Base-by-base conservation (phyloP, 2,888 invertebrate genomes). In the Podotricha telesiphe region DNA sequence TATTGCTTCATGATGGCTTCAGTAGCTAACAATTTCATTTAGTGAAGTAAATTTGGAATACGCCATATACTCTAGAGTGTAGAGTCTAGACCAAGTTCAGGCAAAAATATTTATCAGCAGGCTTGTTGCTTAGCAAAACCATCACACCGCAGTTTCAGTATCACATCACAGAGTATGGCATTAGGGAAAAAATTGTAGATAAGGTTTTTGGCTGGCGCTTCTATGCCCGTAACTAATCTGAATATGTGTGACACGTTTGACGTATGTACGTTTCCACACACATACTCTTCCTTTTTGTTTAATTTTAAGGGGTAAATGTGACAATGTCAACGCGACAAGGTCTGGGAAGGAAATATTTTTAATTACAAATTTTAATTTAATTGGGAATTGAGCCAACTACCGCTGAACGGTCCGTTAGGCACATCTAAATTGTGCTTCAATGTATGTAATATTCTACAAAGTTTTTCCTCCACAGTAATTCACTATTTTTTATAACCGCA, bases 171-270 rank as follows among this genome's bases (percentile, higher is more conserved):
- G 51, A 51, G 51, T 51, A 28, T 28, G 7, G 51, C 51, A 28
- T 2, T n/a, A 0, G n/a, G 17, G 34, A 5, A n/a, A 53, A n/a
- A 53, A 3, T 53, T 34, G n/a, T 34, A 53, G 53, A 53, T 53
- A 34, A 53, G 34, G 34, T 53, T 34, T 17, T 55, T 55, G 55
- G 34, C 55, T 34, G 47, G 34, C 55, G 34, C 28, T 28, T 6
- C 53, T 34, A 10, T 50, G 53, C 28, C n/a, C n/a, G 28, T n/a
- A 3, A 17, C 55, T 34, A 55, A 17, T 34, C 34, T 55, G 34
- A 55, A 55, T 55, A 55, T 55, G 10, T 34, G 34, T 55, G 34
- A 17, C 28, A 55, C 28, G 11, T 55, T 11, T 6, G 19, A 10
- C 15, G 8, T 34, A n/a, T 28, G 53, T 53, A n/a, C 1, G 15